A percentile compares a stretch with the other conserved stretches of the same genome.
phyloP scores from a whole-genome alignment of 1,140 invertebrate species.

The Leptoteleia sp. region DNA sequence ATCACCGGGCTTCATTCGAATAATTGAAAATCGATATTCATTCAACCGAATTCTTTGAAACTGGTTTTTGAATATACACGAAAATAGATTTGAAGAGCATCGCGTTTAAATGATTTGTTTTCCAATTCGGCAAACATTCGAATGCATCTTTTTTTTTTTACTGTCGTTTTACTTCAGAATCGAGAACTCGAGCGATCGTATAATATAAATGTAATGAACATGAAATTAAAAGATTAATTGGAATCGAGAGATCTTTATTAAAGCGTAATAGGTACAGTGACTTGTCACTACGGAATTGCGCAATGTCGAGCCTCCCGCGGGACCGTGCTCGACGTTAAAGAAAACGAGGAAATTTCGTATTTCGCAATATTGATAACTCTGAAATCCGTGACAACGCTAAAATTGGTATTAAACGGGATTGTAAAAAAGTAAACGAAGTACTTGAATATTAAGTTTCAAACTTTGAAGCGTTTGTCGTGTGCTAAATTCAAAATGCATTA shows the following conservation, averaged over 20 bases:
- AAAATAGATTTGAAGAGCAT: neutral
- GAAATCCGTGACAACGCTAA: neutral
- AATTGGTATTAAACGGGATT: no score
- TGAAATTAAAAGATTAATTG: slow-evolving; percentile 12
- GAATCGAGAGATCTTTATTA: slow-evolving; percentile 4
- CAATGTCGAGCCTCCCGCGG: slow-evolving; percentile 8
- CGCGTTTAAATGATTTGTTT: slow-evolving; percentile 13
- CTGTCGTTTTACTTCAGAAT: neutral
- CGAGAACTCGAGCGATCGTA: neutral
- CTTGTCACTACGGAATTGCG: slow-evolving; percentile 6
- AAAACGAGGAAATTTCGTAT: slow-evolving; percentile 2
- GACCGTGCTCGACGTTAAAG: neutral
- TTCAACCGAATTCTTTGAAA: slow-evolving; percentile 26
- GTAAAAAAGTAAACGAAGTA: no score
- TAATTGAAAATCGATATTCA: slow-evolving; percentile 63
- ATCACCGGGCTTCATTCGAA: slow-evolving; percentile 28
- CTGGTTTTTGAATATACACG: slow-evolving; percentile 13
- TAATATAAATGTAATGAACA: slow-evolving; percentile 5
- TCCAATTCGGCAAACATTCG: slow-evolving; percentile 3
- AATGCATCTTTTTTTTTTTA: slow-evolving; percentile 1
- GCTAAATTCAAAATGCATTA: no score
- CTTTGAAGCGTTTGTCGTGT: no score
- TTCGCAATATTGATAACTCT: slow-evolving; percentile 10
- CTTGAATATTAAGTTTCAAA: no score
- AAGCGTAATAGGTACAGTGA: slow-evolving; percentile 1